A percentile compares a stretch with the other conserved stretches of the same genome.
phyloP scores from a whole-genome alignment of 2,797 vertebrate species.

The Sciaenops ocellatus region DNA sequence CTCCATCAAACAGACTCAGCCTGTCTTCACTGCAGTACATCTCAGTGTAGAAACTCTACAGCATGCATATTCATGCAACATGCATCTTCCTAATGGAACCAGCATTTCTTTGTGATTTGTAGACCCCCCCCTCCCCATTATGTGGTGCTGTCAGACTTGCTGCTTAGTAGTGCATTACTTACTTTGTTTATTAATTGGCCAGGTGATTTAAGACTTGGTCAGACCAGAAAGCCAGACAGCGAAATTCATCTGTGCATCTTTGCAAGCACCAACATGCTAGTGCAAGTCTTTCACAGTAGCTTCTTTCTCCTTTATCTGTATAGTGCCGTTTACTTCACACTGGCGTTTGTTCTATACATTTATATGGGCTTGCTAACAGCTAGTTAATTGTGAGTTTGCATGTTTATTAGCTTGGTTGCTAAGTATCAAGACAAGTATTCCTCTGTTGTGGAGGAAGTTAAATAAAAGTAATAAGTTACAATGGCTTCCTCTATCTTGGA shows the following conservation, averaged over 20 bases:
- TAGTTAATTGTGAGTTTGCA: too few relatives aligned
- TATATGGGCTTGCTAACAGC: too few relatives aligned
- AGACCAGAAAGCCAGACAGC: neutral
- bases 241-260: neutral
- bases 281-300: neutral
- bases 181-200: neutral
- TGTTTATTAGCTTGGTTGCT: too few relatives aligned
- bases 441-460: too few relatives aligned
- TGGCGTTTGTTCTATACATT: neutral
- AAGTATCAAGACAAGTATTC: too few relatives aligned
- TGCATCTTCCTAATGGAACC: conserved; percentile 37
- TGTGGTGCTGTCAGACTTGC: neutral
- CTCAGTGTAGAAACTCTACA: conserved; percentile 14
- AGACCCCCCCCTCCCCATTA: neutral
- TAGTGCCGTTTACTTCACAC: neutral
- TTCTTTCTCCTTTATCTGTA: neutral
- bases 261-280: too few relatives aligned
- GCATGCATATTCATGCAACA: conserved; percentile 33
- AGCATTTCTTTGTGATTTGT: conserved; percentile 10
- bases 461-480: too few relatives aligned
- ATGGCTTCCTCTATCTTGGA: too few relatives aligned
- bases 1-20: conserved; percentile 45
- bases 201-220: conserved; percentile 13
- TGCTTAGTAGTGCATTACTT: neutral
- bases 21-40: conserved; percentile 30